Evolutionary conservation across 2,113 vertebrate genomes (phyloP).

Genomic region (Castor canadensis): DNA sequence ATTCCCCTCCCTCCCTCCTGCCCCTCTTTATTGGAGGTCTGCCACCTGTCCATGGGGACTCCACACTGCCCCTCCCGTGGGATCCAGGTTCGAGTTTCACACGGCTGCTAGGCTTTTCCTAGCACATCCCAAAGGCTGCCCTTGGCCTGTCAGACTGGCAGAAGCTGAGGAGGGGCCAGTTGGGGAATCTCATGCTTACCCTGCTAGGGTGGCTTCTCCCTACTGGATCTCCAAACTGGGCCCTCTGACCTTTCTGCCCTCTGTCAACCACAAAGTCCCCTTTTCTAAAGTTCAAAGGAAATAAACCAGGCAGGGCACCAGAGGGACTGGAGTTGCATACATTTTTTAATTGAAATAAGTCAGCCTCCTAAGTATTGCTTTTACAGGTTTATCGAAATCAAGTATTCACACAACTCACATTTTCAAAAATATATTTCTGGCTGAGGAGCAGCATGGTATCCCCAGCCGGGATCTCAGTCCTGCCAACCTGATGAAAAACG

Average conservation of each 20-base stretch:
- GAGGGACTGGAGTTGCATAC: constrained; percentile 43
- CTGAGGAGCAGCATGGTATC: constrained; percentile 28
- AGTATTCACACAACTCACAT: constrained; percentile 70
- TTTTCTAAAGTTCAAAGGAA: background rate
- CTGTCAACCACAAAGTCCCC: background rate
- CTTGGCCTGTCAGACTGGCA: background rate
- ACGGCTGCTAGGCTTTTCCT: background rate
- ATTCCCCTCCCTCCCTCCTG: too few species aligned
- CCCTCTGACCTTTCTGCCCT: background rate
- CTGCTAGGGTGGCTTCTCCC: background rate
- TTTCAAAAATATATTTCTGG: constrained; percentile 70
- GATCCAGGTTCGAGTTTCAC: background rate
- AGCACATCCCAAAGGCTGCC: background rate
- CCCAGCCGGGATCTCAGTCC: background rate
- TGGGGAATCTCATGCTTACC: background rate
- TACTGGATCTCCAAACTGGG: background rate
- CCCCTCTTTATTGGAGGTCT: background rate
- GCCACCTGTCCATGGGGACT: fast-evolving
- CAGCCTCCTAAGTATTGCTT: constrained; percentile 85
- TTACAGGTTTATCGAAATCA: constrained; percentile 75
- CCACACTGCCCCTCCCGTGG: background rate
- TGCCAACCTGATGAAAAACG: constrained; percentile 18
- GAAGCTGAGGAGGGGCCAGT: background rate
- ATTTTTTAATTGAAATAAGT: constrained; percentile 82
- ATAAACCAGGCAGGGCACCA: background rate